Evolutionary conservation across 2,888 invertebrate genomes (phyloP).

Genomic region (Allygus modestus): DNA sequence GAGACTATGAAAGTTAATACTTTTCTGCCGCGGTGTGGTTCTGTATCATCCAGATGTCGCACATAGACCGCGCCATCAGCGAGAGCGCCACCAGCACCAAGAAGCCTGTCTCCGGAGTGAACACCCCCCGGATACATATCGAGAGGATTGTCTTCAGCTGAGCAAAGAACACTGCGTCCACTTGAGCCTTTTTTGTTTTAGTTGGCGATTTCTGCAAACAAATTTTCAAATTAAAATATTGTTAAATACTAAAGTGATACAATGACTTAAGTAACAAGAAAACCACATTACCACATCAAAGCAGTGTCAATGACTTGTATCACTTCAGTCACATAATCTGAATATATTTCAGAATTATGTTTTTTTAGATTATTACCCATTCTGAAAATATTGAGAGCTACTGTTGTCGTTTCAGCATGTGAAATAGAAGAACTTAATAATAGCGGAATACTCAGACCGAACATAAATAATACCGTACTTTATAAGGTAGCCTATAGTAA

Average conservation of each 20-base stretch:
- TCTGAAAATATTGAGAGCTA: too few species aligned
- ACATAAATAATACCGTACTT: too few species aligned
- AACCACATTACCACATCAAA: not conserved
- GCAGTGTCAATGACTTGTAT: not conserved
- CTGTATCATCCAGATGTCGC: conserved; percentile 98
- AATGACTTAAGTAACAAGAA: not conserved
- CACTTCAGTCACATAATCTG: too few species aligned
- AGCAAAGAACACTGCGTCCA: conserved; percentile 85
- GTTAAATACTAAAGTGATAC: not conserved
- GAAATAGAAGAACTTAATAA: too few species aligned
- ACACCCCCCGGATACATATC: conserved; percentile 88
- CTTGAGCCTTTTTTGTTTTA: conserved; percentile 82
- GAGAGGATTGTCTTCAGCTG: conserved; percentile 83
- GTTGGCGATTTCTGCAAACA: conserved; percentile 73
- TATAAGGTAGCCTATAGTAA: too few species aligned
- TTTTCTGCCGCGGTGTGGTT: conserved; percentile 96
- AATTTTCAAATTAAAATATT: too few species aligned
- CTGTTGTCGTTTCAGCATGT: too few species aligned
- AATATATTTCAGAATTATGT: too few species aligned
- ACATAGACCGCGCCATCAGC: conserved; percentile 92
- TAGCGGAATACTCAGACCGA: too few species aligned
- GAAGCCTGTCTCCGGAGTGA: conserved; percentile 86
- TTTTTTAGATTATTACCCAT: too few species aligned
- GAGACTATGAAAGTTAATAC: conserved; percentile 77
- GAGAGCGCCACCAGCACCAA: conserved; percentile 87